A percentile compares a stretch with the other conserved stretches of the same genome.
Conservation (phyloP, 2,113 vertebrate genomes). For the Sula dactylatra region DNA sequence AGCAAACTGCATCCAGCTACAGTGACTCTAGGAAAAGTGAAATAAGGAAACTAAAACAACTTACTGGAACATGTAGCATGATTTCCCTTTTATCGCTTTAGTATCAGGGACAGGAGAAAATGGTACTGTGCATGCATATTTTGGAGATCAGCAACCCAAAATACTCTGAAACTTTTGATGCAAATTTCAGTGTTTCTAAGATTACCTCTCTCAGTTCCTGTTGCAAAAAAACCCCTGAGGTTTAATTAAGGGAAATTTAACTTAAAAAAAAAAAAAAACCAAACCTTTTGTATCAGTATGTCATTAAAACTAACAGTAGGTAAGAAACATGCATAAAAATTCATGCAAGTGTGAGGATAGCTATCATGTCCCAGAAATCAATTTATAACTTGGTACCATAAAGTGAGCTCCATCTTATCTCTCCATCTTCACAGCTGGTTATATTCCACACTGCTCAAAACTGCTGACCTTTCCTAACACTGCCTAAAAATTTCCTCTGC, state of each 20-base stretch:
- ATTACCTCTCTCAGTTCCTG: not conserved
- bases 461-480: not conserved
- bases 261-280: not conserved
- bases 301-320: constrained; percentile 3
- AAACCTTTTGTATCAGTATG: not conserved
- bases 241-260: not conserved
- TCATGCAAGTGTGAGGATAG: not conserved
- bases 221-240: not conserved
- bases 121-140: not conserved
- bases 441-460: not conserved
- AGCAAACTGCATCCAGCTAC: not conserved
- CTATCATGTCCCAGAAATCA: not conserved
- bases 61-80: not conserved
- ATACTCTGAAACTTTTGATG: not conserved
- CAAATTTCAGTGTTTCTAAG: not conserved
- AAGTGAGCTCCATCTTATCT: not conserved
- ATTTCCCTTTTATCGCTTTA: not conserved
- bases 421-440: not conserved
- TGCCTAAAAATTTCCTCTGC: not conserved
- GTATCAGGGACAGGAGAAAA: not conserved
- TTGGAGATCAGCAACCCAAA: not conserved
- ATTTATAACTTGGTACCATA: not conserved
- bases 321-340: not conserved
- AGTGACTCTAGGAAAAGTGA: not conserved
- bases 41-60: not conserved